These are phyloP conservation scores for Oithona nana DNA, from an alignment of 2,888 invertebrate genomes.

Conservation along the genomic window DNA sequence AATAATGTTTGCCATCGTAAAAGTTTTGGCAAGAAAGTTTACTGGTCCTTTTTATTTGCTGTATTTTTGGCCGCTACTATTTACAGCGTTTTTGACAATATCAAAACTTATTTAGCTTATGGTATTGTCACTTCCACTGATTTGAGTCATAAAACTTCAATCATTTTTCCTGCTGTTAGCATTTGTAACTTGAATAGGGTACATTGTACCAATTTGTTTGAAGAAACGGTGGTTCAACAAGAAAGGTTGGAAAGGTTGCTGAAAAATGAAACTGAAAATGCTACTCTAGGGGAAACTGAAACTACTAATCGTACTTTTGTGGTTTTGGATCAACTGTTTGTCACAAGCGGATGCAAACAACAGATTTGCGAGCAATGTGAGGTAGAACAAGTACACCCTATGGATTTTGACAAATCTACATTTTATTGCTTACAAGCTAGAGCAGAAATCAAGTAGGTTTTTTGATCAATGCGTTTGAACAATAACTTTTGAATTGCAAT, in stretches of 20 bases:
- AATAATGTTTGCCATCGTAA: not conserved
- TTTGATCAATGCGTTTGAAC: too few relatives aligned
- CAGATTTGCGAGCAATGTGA: too few relatives aligned
- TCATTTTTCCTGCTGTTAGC: slow-evolving; percentile 9
- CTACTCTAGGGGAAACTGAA: not conserved
- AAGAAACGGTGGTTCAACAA: not conserved
- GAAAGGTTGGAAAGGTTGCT: not conserved
- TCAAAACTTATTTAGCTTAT: not conserved
- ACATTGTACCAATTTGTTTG: not conserved
- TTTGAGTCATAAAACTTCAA: not conserved
- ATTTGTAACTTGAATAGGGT: slow-evolving; percentile 7
- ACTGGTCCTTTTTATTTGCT: not conserved
- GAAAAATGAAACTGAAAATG: not conserved
- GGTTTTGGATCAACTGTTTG: not conserved
- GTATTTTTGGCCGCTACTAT: not conserved
- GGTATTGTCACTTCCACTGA: slow-evolving; percentile 5
- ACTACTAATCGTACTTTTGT: not conserved
- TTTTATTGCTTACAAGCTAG: too few relatives aligned
- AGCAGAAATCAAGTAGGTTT: too few relatives aligned
- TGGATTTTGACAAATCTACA: too few relatives aligned
- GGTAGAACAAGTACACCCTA: too few relatives aligned
- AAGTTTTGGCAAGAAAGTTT: not conserved
- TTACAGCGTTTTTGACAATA: not conserved
- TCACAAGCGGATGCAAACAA: not conserved
- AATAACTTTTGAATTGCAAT: too few relatives aligned